Evolutionary conservation across 2,797 vertebrate species (phyloP).

Genomic region (Xyrichtys novacula): DNA sequence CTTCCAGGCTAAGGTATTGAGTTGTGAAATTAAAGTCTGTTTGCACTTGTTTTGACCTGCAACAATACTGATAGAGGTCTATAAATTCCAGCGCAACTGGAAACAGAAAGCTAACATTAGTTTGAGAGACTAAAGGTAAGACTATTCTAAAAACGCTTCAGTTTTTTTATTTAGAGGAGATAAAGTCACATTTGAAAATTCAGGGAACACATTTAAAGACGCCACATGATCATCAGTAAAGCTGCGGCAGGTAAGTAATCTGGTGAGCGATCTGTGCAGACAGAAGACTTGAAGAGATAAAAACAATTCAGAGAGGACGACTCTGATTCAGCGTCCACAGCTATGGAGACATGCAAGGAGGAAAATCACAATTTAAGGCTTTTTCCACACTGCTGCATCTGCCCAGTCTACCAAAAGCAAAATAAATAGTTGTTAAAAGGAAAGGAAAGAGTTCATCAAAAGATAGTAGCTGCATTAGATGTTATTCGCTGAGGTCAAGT

Average conservation of each 20-base stretch:
- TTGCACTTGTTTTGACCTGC: slow-evolving; percentile 32
- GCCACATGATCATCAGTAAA: slow-evolving; percentile 19
- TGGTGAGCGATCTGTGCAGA: neutral
- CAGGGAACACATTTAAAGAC: neutral
- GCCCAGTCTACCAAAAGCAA: neutral
- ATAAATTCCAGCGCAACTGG: slow-evolving; percentile 28
- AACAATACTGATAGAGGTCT: slow-evolving; percentile 47
- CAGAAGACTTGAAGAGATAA: slow-evolving; percentile 23
- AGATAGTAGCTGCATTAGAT: neutral
- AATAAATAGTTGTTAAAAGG: neutral
- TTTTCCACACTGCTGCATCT: neutral
- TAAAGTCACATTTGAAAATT: neutral
- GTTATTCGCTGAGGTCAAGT: neutral
- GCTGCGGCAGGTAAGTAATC: slow-evolving; percentile 2
- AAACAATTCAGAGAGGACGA: slow-evolving; percentile 3
- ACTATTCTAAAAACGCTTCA: slow-evolving; percentile 9
- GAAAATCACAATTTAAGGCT: neutral
- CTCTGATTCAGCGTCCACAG: neutral
- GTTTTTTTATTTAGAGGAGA: neutral
- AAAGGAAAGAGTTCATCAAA: neutral
- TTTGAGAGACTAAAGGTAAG: slow-evolving; percentile 46
- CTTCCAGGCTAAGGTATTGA: slow-evolving; percentile 47
- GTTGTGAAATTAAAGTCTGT: slow-evolving; percentile 38
- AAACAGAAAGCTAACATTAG: slow-evolving; percentile 5
- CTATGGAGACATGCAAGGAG: neutral